phyloP scores from a whole-genome alignment of 2,888 invertebrate species.

The Apocheima hispidaria region DNA sequence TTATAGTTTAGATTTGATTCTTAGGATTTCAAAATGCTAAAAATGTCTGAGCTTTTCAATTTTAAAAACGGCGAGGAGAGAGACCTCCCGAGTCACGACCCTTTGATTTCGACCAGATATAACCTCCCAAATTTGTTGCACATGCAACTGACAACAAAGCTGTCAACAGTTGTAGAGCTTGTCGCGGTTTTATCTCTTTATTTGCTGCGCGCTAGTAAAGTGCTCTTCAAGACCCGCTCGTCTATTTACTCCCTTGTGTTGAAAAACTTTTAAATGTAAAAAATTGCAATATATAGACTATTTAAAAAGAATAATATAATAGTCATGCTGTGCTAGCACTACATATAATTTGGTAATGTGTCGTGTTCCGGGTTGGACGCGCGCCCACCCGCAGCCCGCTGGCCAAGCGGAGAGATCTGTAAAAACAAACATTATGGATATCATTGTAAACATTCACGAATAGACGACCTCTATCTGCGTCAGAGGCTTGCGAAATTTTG shows the following conservation, averaged over 20 bases:
- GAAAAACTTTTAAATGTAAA: too few species aligned
- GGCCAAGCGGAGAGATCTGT: neutral
- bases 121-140: neutral
- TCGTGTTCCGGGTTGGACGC: constrained; percentile 53
- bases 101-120: neutral
- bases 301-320: too few species aligned
- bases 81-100: too few species aligned
- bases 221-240: too few species aligned
- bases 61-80: too few species aligned
- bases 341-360: neutral
- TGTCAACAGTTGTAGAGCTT: neutral
- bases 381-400: constrained; percentile 47
- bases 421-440: constrained; percentile 36
- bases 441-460: constrained; percentile 34
- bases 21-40: too few species aligned
- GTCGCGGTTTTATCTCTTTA: too few species aligned
- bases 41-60: too few species aligned
- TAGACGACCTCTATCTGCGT: constrained; percentile 15
- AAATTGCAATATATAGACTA: too few species aligned
- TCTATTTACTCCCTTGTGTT: too few species aligned
- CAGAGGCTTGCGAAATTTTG: constrained; percentile 7
- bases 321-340: neutral
- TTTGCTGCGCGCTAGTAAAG: too few species aligned
- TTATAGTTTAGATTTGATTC: too few species aligned
- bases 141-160: neutral